Base-by-base conservation (phyloP, 2,888 invertebrate genomes). In the Adelphocoris suturalis region DNA sequence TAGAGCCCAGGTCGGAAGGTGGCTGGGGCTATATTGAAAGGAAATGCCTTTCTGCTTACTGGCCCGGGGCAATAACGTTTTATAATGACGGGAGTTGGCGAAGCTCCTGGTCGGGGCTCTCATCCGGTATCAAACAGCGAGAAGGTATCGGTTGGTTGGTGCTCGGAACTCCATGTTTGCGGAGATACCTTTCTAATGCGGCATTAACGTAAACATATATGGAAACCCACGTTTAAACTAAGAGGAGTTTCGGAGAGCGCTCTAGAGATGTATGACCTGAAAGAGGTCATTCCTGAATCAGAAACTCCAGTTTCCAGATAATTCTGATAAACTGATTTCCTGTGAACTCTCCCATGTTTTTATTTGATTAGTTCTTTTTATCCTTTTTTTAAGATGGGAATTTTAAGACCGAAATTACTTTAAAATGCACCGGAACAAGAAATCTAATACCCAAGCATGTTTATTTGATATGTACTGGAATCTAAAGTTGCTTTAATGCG, bases 1-100 rank as follows among this genome's bases (percentile, higher is more conserved):
- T 52, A 12, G 52, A 52, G 52, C 48, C 23, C 47, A 82, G 82
- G 82, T 82, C 48, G 52, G 82, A 82, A 27, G 82, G 68, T 68
- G 68, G 68, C 68, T 27, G 68, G n/a, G 68, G 19, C 68, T 68
- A 68, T 68, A 68, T 68, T 68, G 68, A 68, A 68, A 68, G 68
- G 68, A 68, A 68, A 68, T 68, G 27, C 68, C 68, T 68, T 68
- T 68, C 23, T n/a, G 68, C 68, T n/a, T n/a, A n/a, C n/a, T 37
- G 7, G 37, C 37, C 68, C 68, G 68, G 19, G 68, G 68, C 68
- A 68, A 68, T 68, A 68, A 68, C 68, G 68, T 23, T 68, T n/a
- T 68, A 23, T 68, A 68, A 68, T 68, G 68, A 23, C 68, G 52
- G 52, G 52, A 52, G 68, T 68, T 68, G 68, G 27, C 11, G 68